A percentile compares a stretch with the other conserved stretches of the same genome.
Conservation (phyloP, 2,888 invertebrate genomes). For the Meta bourneti region DNA sequence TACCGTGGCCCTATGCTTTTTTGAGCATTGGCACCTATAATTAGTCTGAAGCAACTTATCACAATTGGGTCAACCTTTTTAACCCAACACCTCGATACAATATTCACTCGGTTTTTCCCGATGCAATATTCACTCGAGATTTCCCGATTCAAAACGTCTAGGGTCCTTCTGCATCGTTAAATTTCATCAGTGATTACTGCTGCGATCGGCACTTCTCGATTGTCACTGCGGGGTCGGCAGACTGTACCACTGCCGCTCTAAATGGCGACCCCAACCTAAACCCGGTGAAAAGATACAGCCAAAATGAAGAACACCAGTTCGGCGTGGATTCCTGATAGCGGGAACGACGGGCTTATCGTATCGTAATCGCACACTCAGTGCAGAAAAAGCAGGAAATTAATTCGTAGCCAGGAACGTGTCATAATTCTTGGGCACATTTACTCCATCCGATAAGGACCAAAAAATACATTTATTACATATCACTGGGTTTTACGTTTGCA, state of each 20-base stretch:
- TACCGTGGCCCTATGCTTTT: too few species aligned
- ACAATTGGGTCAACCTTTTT: too few species aligned
- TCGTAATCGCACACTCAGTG: constrained; percentile 67
- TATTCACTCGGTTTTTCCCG: too few species aligned
- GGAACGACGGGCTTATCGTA: constrained; percentile 56
- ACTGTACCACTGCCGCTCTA: constrained; percentile 27
- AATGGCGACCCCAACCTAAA: constrained; percentile 17
- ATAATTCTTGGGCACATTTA: constrained; percentile 75
- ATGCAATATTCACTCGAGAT: too few species aligned
- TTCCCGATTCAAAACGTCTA: too few species aligned
- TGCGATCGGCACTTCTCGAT: not conserved
- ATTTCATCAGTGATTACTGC: too few species aligned
- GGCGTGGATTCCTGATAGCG: constrained; percentile 46
- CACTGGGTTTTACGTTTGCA: constrained; percentile 73
- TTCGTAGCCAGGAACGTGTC: constrained; percentile 76
- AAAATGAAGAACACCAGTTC: constrained; percentile 71
- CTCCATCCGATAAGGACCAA: constrained; percentile 70
- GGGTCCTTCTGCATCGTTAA: too few species aligned
- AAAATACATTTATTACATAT: constrained; percentile 76
- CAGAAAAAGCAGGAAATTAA: constrained; percentile 76
- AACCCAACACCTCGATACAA: too few species aligned
- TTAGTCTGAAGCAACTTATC: too few species aligned
- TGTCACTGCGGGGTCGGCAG: not conserved
- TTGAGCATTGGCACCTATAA: too few species aligned
- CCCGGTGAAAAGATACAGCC: constrained; percentile 68